Evolutionary conservation across 1,140 invertebrate genomes (phyloP).

Genomic region (Octopus bimaculoides): DNA sequence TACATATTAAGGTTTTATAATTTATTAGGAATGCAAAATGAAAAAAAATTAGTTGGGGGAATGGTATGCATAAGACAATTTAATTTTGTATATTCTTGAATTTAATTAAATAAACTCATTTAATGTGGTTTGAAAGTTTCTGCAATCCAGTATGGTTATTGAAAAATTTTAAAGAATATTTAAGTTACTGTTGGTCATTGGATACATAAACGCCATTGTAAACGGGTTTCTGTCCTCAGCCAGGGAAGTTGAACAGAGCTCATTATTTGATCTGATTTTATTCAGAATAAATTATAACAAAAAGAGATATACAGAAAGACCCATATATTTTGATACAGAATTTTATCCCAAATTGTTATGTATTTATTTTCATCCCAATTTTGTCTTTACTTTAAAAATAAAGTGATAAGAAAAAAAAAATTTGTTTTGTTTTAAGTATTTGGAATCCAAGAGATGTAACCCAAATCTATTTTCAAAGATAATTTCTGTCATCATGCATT

Average conservation of each 20-base stretch:
- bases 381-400: no score
- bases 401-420: no score
- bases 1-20: no score
- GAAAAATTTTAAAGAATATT: no score
- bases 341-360: background rate
- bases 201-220: background rate
- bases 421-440: no score
- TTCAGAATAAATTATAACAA: background rate
- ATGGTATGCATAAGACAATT: background rate
- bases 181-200: background rate
- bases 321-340: conserved; percentile 2
- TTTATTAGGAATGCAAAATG: background rate
- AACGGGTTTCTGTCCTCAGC: conserved; percentile 6
- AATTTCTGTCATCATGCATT: no score
- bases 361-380: no score
- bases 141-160: background rate
- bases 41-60: background rate
- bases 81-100: background rate
- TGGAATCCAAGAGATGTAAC: no score
- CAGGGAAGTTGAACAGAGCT: conserved; percentile 1
- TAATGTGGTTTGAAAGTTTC: background rate
- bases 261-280: background rate
- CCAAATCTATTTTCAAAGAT: no score
- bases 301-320: background rate
- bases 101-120: background rate